A percentile compares a stretch with the other conserved stretches of the same genome.
phyloP scores from a whole-genome alignment of 1,140 invertebrate genomes.

The Drosophila kohkoa region DNA sequence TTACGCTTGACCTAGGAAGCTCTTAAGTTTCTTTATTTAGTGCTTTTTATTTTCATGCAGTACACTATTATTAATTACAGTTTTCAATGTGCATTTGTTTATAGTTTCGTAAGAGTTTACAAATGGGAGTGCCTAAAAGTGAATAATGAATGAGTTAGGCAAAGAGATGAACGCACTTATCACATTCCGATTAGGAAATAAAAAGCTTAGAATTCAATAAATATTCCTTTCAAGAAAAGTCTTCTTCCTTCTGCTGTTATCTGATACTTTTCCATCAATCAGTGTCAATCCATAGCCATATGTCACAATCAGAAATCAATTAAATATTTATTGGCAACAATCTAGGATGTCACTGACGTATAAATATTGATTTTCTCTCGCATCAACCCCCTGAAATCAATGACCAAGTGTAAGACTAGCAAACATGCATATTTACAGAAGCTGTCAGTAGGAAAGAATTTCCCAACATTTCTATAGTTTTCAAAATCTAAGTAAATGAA shows the following conservation, averaged over 20 bases:
- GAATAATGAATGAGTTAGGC: neutral
- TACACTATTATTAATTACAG: conserved; percentile 33
- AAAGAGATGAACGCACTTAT: too few relatives aligned
- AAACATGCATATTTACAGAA: neutral
- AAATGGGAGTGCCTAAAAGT: neutral
- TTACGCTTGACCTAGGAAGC: neutral
- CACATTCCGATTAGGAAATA: neutral
- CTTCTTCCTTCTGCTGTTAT: neutral
- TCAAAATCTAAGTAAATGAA: neutral
- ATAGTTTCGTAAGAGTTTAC: conserved; percentile 2
- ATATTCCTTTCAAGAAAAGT: neutral
- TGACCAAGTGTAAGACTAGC: neutral
- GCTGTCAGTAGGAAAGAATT: neutral
- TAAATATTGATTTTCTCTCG: conserved; percentile 53
- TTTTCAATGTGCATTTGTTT: conserved; percentile 34
- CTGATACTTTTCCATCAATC: conserved; percentile 56
- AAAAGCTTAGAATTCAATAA: neutral
- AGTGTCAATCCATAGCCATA: conserved; percentile 32
- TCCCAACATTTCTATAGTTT: neutral
- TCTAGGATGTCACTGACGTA: conserved; percentile 27
- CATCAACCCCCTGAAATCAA: neutral
- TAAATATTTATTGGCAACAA: conserved; percentile 69
- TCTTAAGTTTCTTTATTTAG: conserved; percentile 1
- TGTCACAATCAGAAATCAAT: conserved; percentile 59
- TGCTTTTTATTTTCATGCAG: too few relatives aligned